These are phyloP conservation scores for Menura novaehollandiae DNA, from an alignment of 2,113 vertebrate genomes.

Conservation along the genomic window DNA sequence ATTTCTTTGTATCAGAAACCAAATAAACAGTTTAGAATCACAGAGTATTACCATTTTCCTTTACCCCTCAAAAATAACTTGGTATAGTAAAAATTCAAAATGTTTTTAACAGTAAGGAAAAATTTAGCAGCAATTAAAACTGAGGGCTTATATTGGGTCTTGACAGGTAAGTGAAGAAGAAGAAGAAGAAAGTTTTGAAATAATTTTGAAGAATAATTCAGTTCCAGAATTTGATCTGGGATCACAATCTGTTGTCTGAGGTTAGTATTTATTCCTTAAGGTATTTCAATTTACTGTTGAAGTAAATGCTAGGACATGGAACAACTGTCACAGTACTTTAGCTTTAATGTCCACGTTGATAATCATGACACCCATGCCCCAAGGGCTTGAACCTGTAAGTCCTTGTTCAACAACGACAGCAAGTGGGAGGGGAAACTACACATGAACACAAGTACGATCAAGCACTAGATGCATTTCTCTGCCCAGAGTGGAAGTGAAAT, in stretches of 20 bases:
- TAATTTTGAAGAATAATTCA: neutral
- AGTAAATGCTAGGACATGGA: neutral
- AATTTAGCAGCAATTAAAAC: neutral
- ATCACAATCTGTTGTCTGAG: neutral
- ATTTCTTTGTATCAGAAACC: neutral
- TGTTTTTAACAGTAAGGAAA: neutral
- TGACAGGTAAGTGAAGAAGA: neutral
- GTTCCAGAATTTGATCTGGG: neutral
- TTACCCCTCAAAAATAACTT: neutral
- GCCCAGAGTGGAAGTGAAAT: neutral
- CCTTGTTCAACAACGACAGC: neutral
- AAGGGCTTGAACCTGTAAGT: neutral
- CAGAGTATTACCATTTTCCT: neutral
- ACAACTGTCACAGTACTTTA: neutral
- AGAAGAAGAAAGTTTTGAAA: neutral
- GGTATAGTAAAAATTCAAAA: neutral
- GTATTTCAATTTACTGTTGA: neutral
- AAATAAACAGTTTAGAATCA: neutral
- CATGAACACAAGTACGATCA: neutral
- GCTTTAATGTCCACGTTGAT: neutral
- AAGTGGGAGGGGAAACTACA: neutral
- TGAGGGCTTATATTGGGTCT: neutral
- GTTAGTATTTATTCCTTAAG: neutral
- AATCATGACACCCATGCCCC: neutral
- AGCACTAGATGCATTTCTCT: neutral